A percentile compares a stretch with the other conserved stretches of the same genome.
phyloP scores from a whole-genome alignment of 1,140 invertebrate species.

The Cherax destructor region DNA sequence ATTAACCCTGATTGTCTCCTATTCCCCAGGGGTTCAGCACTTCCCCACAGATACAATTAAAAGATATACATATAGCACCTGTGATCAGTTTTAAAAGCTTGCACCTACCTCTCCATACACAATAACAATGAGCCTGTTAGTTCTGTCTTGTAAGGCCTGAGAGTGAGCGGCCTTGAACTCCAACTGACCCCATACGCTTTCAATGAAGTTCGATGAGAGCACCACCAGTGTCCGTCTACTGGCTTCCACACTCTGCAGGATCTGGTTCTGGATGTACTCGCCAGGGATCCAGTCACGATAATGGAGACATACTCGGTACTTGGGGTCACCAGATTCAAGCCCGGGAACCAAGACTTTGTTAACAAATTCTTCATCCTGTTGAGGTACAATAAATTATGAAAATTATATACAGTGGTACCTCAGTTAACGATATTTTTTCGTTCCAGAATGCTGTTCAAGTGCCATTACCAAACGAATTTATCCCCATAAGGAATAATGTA shows the following conservation, averaged over 20 bases:
- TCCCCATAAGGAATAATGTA: too few species aligned
- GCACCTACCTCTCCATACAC: constrained; percentile 82
- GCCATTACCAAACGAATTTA: too few species aligned
- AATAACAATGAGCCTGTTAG: constrained; percentile 85
- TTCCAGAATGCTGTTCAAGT: too few species aligned
- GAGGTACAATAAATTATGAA: not conserved
- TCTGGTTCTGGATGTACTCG: constrained; percentile 87
- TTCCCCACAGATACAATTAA: not conserved
- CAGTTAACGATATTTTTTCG: too few species aligned
- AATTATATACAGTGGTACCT: too few species aligned
- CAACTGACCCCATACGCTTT: constrained; percentile 89
- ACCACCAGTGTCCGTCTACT: constrained; percentile 89
- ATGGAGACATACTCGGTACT: constrained; percentile 83
- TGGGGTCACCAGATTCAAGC: constrained; percentile 77
- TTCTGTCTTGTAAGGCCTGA: constrained; percentile 83
- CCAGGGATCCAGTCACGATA: constrained; percentile 86
- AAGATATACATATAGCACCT: not conserved
- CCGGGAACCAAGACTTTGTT: constrained; percentile 80
- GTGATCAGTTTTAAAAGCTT: not conserved
- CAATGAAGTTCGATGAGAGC: constrained; percentile 87
- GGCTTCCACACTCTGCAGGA: constrained; percentile 84
- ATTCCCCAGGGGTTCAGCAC: too few species aligned
- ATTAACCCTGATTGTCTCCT: too few species aligned
- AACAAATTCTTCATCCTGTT: constrained; percentile 84
- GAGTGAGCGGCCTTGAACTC: constrained; percentile 89